These are phyloP conservation scores for Coluber constrictor DNA, from an alignment of 2,797 vertebrate species.

Conservation along the genomic window DNA sequence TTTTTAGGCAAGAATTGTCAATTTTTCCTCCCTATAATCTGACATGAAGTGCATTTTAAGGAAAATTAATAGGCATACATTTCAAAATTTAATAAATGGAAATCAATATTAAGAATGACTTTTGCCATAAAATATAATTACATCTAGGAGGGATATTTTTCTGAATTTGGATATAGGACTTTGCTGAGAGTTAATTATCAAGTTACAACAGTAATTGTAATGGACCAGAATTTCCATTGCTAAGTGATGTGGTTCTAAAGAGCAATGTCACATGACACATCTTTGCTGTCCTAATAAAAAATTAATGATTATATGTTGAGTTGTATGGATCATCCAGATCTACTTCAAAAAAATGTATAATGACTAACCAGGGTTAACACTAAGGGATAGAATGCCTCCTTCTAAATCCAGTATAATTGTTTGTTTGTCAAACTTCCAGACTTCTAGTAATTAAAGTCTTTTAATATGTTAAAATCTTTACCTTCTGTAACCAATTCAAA, in stretches of 20 bases:
- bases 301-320: neutral
- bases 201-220: neutral
- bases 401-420: neutral
- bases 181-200: neutral
- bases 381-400: neutral
- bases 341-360: neutral
- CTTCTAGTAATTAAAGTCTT: neutral
- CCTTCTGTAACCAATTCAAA: neutral
- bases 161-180: neutral
- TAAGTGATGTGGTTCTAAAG: neutral
- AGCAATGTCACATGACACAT: neutral
- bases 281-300: neutral
- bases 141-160: neutral
- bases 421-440: neutral
- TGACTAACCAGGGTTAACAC: neutral
- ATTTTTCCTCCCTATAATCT: neutral
- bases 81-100: neutral
- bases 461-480: constrained; percentile 1
- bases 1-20: neutral
- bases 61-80: neutral
- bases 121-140: neutral
- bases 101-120: neutral
- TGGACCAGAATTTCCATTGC: neutral
- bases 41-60: neutral
- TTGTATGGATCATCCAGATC: neutral